Evolutionary conservation across 1,140 invertebrate species (phyloP).

Genomic region (Sycophila sp.): DNA sequence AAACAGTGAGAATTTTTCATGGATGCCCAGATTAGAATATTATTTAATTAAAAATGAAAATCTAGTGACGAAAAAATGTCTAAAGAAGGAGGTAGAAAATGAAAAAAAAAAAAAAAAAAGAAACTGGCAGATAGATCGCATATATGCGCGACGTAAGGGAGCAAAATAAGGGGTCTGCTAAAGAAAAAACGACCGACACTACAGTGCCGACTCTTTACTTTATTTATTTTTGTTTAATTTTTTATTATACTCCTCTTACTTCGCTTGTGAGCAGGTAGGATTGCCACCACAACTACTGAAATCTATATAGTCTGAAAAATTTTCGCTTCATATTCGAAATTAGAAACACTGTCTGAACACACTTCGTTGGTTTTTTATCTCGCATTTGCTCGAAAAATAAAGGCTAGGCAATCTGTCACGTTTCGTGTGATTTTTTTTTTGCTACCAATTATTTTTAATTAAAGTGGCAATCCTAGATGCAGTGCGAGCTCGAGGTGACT

Average conservation of each 20-base stretch:
- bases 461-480: slow-evolving; percentile 32
- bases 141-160: background rate
- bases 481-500: slow-evolving; percentile 53
- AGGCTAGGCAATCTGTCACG: too few relatives aligned
- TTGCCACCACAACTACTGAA: slow-evolving; percentile 7
- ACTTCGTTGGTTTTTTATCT: too few relatives aligned
- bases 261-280: slow-evolving; percentile 22
- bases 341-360: too few relatives aligned
- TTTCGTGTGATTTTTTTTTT: background rate
- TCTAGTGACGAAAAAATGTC: too few relatives aligned
- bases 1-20: too few relatives aligned
- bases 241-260: slow-evolving; percentile 32
- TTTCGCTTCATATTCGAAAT: too few relatives aligned
- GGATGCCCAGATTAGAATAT: too few relatives aligned
- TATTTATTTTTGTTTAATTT: slow-evolving; percentile 11
- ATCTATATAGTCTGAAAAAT: too few relatives aligned
- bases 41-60: too few relatives aligned
- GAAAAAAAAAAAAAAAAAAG: background rate
- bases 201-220: slow-evolving; percentile 4
- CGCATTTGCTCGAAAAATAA: too few relatives aligned
- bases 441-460: background rate
- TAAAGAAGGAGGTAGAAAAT: background rate
- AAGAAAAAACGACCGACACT: slow-evolving; percentile 8
- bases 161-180: slow-evolving; percentile 1
- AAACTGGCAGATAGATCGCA: background rate